Conservation (phyloP, 2,888 invertebrate species). For the Leptodirus hochenwartii region DNA sequence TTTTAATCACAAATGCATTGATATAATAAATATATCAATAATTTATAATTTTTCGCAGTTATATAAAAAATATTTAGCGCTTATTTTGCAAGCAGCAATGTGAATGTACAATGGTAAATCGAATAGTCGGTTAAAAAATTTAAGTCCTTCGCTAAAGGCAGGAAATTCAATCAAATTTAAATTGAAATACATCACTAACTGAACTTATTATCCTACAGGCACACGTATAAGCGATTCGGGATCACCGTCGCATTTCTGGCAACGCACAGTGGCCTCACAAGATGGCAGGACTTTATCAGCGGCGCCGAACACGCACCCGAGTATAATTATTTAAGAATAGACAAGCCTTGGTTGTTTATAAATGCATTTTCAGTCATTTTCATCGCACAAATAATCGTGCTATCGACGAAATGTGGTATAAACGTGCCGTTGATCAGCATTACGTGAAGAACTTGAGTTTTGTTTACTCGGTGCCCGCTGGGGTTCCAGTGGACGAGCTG, state of each 20-base stretch:
- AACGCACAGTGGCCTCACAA: conserved; percentile 75
- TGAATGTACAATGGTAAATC: no score
- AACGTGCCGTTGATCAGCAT: conserved; percentile 73
- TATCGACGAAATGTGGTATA: conserved; percentile 81
- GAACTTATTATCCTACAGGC: conserved; percentile 48
- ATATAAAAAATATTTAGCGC: no score
- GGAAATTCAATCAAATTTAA: no score
- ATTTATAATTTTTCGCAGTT: no score
- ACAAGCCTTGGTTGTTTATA: conserved; percentile 15
- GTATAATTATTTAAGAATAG: conserved; percentile 12
- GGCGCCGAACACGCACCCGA: no score
- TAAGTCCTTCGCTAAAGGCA: no score
- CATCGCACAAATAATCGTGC: conserved; percentile 56
- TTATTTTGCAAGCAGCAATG: no score
- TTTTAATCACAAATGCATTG: no score
- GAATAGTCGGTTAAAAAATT: no score
- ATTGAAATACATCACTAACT: no score
- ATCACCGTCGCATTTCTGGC: conserved; percentile 75
- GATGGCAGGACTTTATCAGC: conserved; percentile 78
- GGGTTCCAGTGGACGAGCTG: no score
- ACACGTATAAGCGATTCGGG: conserved; percentile 67
- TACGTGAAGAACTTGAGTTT: conserved; percentile 60
- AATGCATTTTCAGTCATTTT: conserved; percentile 35
- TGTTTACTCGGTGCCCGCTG: conserved; percentile 64
- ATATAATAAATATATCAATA: no score